Base-by-base conservation (phyloP, 2,888 invertebrate genomes). In the Chymomyza amoena region DNA sequence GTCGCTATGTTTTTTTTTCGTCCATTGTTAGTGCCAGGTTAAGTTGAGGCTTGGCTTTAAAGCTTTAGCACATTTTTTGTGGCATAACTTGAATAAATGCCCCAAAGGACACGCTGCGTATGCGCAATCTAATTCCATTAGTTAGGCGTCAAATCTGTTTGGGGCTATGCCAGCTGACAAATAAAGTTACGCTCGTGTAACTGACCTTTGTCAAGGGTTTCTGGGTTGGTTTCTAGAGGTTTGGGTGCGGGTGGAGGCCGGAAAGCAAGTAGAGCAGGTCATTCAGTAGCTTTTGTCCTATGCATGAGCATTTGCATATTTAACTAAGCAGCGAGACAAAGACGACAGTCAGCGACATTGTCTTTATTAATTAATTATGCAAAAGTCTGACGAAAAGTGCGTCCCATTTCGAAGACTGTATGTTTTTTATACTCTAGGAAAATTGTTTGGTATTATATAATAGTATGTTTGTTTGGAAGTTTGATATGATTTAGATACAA, bases 291-390 rank as follows among this genome's bases (percentile, higher is more conserved):
- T 45, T 45, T 45, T 45, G 2, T 45, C 13, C 13, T 45, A 45
- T 45, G 39, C 13, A 45, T 52, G 56, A 69, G 73, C 74, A 84
- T 84, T 84, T 88, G 80, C 84, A 88, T 87, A 88, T 87, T 81
- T 84, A 88, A 84, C 84, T 25, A 86, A 88, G 77, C 76, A 73
- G 74, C 76, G 75, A 74, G 70, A 51, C 39, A 45, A 45, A 45
- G 16, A 16, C 36, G 16, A 16, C 36, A 28, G 52, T 25, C 16
- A 61, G 52, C 57, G 28, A 15, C 60, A 32, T 32, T 36, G 60
- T 66, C 18, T 71, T 74, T 84, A 88, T 86, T 84, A 86, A 84
- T 84, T 84, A 84, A 84, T 86, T 84, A 87, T 84, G 88, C 83
- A 84, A 86, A 81, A 86, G 88, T 70, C 75, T 70, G 78, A 72